These are phyloP conservation scores for Lasioglossum oenotherae DNA, from an alignment of 2,888 invertebrate species.

Conservation along the genomic window DNA sequence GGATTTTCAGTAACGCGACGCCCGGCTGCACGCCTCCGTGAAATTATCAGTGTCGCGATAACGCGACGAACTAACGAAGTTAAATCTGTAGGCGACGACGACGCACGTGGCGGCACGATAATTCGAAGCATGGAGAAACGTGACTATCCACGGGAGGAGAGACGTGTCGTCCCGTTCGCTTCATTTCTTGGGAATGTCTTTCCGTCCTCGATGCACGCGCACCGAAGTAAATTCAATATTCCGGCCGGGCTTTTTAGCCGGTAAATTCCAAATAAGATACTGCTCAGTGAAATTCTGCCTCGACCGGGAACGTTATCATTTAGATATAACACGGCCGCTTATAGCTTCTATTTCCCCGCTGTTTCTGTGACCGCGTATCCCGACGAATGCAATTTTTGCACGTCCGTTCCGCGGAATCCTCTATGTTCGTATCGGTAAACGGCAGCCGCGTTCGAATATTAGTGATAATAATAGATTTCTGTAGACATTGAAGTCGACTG, in stretches of 20 bases:
- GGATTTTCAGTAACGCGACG: not conserved
- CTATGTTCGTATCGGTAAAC: not conserved
- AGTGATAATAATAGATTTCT: no score
- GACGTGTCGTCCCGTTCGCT: slow-evolving; percentile 4
- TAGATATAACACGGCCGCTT: slow-evolving; percentile 25
- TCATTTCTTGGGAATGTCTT: slow-evolving; percentile 12
- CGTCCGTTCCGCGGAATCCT: not conserved
- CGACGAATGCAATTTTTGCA: not conserved
- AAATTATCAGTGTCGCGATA: slow-evolving; percentile 22
- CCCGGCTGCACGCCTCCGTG: not conserved
- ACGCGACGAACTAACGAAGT: slow-evolving; percentile 22
- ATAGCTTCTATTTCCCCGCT: not conserved
- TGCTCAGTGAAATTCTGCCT: slow-evolving; percentile 15
- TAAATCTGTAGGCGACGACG: slow-evolving; percentile 16
- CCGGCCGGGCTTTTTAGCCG: slow-evolving; percentile 18
- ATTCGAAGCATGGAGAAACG: slow-evolving; percentile 25
- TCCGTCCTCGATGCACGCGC: slow-evolving; percentile 4
- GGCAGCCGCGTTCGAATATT: not conserved
- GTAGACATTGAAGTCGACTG: no score
- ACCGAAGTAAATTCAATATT: slow-evolving; percentile 37
- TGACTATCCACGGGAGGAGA: not conserved
- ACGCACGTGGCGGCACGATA: not conserved
- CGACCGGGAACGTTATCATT: slow-evolving; percentile 26
- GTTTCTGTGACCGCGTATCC: not conserved
- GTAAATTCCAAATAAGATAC: slow-evolving; percentile 34